Evolutionary conservation across 2,797 vertebrate genomes (phyloP), one percentile per base, ranked within the genome.

Genomic region (Scolopax rusticola): DNA sequence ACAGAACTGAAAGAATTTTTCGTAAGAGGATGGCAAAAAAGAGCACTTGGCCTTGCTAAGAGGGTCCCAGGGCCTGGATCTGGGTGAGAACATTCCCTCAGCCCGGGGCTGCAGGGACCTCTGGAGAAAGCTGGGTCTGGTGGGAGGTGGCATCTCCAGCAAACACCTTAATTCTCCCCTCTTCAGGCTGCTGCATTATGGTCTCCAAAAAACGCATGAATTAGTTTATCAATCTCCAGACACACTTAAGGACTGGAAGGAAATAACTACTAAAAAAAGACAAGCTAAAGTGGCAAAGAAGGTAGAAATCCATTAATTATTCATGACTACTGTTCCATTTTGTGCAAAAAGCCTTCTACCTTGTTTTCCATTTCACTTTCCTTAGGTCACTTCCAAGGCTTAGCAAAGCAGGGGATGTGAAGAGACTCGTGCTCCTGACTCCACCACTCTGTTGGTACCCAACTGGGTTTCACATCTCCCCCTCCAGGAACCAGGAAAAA

Each of bases 301-400:
- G 75, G 70, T 69, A 79, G 54, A 78, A 79, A 59, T 0, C 53
- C 60, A 56, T 93, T 74, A 25, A 84, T 80, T 93, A 90, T 84
- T 90, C 53, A 95, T 41, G 47, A 12, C 28, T 12, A 1, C 45
- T 38, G 45, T 36, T 87, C 43, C 86, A 59, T 85, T 92, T 71
- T 93, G 81, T n/a, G 60, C 64, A 89, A 91, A 93, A 89, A 93
- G 75, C 90, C 17, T 89, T 85, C 88, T 74, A 36, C 75, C 38
- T 91, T 33, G 41, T 68, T 91, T 81, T 86, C 67, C 65, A 51
- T 61, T 88, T 79, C 4, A 6, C 70, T 87, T 68, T 89, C 33
- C 50, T 84, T n/a, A 40, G 88, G 88, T 93, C 53, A 27, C 23
- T 87, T 54, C 87, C 1, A 5, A 82, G 77, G 47, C 56, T 76